Conservation (phyloP, 2,888 invertebrate genomes). For the Lissonota sp. region DNA sequence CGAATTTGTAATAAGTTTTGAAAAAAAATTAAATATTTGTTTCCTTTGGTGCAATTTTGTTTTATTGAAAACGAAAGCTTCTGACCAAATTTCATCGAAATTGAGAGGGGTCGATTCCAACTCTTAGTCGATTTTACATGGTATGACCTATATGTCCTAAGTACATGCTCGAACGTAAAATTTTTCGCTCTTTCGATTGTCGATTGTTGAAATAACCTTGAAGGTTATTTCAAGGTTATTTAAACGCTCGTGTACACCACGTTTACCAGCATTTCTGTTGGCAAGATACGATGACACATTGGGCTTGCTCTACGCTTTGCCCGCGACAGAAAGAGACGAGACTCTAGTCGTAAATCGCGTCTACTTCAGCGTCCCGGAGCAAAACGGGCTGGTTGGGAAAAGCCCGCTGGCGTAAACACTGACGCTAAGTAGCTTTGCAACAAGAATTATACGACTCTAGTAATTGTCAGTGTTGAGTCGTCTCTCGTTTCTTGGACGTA, state of each 20-base stretch:
- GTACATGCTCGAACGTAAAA: no score
- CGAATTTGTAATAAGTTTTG: no score
- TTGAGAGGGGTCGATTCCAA: no score
- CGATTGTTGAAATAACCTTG: no score
- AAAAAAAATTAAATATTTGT: no score
- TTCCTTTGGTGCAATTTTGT: no score
- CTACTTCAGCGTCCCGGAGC: constrained; percentile 66
- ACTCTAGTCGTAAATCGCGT: constrained; percentile 71
- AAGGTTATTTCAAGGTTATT: no score
- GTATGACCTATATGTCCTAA: no score
- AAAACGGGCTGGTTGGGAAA: constrained; percentile 52
- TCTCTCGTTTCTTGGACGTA: constrained; percentile 46
- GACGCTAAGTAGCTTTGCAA: constrained; percentile 72
- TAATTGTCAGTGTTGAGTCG: constrained; percentile 69
- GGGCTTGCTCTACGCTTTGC: constrained; percentile 45
- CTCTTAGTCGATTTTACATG: no score
- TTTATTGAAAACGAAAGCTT: no score
- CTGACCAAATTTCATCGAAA: no score
- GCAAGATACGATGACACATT: constrained; percentile 6
- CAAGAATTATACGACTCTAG: constrained; percentile 67
- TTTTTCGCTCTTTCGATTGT: no score
- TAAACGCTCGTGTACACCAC: neutral
- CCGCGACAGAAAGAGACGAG: constrained; percentile 47
- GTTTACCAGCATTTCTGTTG: constrained; percentile 12
- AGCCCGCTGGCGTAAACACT: constrained; percentile 67